A percentile compares a stretch with the other conserved stretches of the same genome.
phyloP scores from a whole-genome alignment of 2,888 invertebrate species.

The Ochropacha duplaris region DNA sequence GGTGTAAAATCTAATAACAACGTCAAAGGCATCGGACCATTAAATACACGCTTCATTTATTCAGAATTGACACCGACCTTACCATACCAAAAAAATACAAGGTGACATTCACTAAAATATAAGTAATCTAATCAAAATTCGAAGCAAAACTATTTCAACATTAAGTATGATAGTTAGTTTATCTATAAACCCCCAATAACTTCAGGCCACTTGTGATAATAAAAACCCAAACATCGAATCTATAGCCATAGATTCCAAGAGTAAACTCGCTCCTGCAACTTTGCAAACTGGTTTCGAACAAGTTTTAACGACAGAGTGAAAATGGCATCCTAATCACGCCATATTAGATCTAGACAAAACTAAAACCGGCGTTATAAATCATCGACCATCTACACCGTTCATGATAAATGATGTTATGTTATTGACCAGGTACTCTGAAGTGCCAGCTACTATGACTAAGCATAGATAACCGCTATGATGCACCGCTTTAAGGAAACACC shows the following conservation, averaged over 20 bases:
- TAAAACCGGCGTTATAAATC: constrained; percentile 17
- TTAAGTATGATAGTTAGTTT: background rate
- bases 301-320: background rate
- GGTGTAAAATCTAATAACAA: no score
- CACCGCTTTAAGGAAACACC: constrained; percentile 88
- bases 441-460: constrained; percentile 85
- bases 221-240: background rate
- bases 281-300: constrained; percentile 13
- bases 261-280: constrained; percentile 9
- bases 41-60: background rate
- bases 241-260: constrained; percentile 4
- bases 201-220: background rate
- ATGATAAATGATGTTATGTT: constrained; percentile 51
- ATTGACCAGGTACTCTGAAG: constrained; percentile 87
- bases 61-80: background rate
- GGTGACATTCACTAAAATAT: background rate
- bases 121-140: background rate
- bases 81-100: background rate
- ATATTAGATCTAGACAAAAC: background rate
- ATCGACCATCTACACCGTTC: constrained; percentile 38
- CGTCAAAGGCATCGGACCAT: background rate
- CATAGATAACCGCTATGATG: constrained; percentile 89
- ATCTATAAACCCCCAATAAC: background rate
- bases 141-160: background rate
- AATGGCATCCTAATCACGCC: background rate